phyloP scores from a whole-genome alignment of 2,888 invertebrate genomes.

The Epinotia nisella region DNA sequence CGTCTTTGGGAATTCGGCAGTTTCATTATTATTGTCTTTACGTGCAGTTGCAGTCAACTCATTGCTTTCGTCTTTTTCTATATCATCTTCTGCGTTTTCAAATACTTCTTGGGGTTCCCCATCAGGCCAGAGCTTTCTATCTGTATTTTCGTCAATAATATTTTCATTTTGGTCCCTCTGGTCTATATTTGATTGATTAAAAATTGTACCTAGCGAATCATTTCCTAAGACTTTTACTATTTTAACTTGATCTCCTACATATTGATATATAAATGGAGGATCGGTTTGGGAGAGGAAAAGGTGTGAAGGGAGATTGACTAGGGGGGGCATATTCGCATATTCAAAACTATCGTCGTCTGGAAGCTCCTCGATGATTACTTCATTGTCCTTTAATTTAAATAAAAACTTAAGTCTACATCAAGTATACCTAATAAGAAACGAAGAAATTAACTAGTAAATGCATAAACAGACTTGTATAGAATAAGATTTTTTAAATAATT shows the following conservation, averaged over 20 bases:
- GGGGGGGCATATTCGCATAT: conserved; percentile 79
- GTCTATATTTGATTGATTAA: conserved; percentile 61
- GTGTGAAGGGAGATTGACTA: conserved; percentile 69
- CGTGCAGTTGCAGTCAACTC: conserved; percentile 42
- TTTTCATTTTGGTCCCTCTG: conserved; percentile 62
- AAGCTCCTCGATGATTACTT: conserved; percentile 82
- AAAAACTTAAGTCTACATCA: conserved; percentile 77
- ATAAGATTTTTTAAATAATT: conserved; percentile 32
- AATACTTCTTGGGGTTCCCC: conserved; percentile 26
- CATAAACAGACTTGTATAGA: conserved; percentile 70
- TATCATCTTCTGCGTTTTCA: conserved; percentile 50
- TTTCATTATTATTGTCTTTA: conserved; percentile 45
- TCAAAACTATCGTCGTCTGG: conserved; percentile 77
- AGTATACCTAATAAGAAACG: conserved; percentile 57
- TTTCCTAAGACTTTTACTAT: conserved; percentile 77
- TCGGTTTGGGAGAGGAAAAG: conserved; percentile 75
- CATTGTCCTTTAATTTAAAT: conserved; percentile 82
- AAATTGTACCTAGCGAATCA: conserved; percentile 66
- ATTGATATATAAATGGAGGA: conserved; percentile 79
- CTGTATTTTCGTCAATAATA: conserved; percentile 46
- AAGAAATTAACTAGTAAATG: conserved; percentile 71
- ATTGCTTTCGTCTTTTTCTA: conserved; percentile 33
- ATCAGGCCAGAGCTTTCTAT: conserved; percentile 18
- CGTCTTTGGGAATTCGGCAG: conserved; percentile 26
- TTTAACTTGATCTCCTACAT: conserved; percentile 76